These are phyloP conservation scores for Brachionus calyciflorus DNA, from an alignment of 1,140 invertebrate species.

Conservation along the genomic window DNA sequence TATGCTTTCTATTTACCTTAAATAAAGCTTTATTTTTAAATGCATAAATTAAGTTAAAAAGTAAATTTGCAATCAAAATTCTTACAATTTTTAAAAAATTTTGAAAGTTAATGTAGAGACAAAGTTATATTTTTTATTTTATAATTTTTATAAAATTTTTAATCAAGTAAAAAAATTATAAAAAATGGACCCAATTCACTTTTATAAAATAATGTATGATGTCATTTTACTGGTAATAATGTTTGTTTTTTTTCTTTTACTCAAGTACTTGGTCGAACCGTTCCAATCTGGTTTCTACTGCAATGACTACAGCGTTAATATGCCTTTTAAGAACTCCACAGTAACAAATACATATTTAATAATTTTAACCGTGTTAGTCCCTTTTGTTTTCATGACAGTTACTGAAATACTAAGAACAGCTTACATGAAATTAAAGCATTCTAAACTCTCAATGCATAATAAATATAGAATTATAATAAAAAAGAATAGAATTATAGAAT, in stretches of 20 bases:
- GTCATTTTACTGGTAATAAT: background rate
- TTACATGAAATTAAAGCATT: conserved; percentile 37
- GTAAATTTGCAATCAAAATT: too few species aligned
- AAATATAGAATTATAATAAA: conserved; percentile 22
- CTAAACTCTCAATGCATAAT: conserved; percentile 1
- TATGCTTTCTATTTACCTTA: too few species aligned
- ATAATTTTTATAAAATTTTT: background rate
- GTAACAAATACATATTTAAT: background rate
- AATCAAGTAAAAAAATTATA: background rate
- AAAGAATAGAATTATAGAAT: conserved; percentile 7
- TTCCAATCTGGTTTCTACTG: conserved; percentile 37
- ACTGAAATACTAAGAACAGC: conserved; percentile 22
- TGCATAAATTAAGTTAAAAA: too few species aligned
- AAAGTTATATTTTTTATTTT: background rate
- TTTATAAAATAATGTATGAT: background rate
- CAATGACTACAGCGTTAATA: conserved; percentile 26
- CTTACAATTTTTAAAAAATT: too few species aligned
- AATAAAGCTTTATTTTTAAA: too few species aligned
- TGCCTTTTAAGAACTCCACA: conserved; percentile 22
- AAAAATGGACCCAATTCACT: conserved; percentile 11
- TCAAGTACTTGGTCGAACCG: background rate
- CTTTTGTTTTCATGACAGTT: conserved; percentile 6
- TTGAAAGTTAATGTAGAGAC: too few species aligned
- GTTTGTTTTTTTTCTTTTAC: background rate
- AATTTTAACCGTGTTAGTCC: background rate